These are phyloP conservation scores for Brachyopa scutellaris DNA, from an alignment of 2,888 invertebrate species.

Conservation along the genomic window DNA sequence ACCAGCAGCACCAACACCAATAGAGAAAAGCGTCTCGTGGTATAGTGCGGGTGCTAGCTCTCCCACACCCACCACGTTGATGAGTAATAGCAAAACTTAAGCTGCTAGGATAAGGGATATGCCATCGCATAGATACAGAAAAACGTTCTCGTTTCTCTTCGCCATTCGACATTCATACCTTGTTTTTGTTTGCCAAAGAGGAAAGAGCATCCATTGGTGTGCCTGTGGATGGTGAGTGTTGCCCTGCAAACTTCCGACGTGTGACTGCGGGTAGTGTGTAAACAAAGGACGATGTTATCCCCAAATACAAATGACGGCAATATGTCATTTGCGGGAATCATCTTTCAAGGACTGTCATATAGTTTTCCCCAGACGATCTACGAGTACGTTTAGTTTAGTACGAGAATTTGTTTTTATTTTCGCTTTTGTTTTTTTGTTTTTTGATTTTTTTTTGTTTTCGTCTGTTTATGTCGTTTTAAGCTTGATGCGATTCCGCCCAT, in stretches of 20 bases:
- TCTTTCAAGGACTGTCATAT: constrained; percentile 71
- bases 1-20: not conserved
- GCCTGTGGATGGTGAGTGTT: constrained; percentile 11
- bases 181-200: constrained; percentile 61
- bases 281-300: constrained; percentile 73
- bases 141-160: constrained; percentile 52
- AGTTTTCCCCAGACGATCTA: constrained; percentile 64
- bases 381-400: constrained; percentile 4
- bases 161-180: constrained; percentile 51
- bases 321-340: constrained; percentile 73
- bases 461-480: constrained; percentile 57
- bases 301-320: constrained; percentile 74
- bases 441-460: constrained; percentile 34
- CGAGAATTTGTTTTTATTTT: constrained; percentile 50
- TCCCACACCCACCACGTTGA: constrained; percentile 35
- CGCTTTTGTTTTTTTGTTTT: constrained; percentile 28
- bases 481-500: constrained; percentile 58
- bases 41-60: constrained; percentile 2
- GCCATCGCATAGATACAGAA: constrained; percentile 35
- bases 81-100: constrained; percentile 66
- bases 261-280: constrained; percentile 59
- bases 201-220: constrained; percentile 10
- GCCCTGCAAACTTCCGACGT: constrained; percentile 41
- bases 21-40: not conserved
- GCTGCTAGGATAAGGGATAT: constrained; percentile 63